phyloP scores from a whole-genome alignment of 2,113 vertebrate species.

The Paralichthys olivaceus region DNA sequence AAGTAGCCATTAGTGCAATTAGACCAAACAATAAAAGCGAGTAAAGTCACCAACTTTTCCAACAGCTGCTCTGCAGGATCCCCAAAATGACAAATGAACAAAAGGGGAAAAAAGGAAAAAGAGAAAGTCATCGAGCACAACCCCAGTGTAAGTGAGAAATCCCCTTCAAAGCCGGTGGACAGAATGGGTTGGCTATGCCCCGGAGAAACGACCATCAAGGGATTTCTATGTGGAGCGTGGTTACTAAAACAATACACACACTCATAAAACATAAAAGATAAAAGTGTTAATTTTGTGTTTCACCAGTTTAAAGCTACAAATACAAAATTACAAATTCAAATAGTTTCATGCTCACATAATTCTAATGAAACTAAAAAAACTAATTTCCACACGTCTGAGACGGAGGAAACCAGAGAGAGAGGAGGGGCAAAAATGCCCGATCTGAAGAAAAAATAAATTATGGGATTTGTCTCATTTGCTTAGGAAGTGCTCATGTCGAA shows the following conservation, averaged over 20 bases:
- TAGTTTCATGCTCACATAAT: neutral
- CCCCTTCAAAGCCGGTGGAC: slow-evolving; percentile 60
- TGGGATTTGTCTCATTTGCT: neutral
- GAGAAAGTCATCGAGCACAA: slow-evolving; percentile 13
- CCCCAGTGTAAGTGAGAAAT: slow-evolving; percentile 52
- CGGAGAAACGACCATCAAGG: slow-evolving; percentile 40
- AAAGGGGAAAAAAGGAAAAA: slow-evolving; percentile 1
- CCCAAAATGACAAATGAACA: slow-evolving; percentile 9
- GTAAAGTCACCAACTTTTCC: slow-evolving; percentile 34
- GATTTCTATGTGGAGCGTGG: slow-evolving; percentile 33
- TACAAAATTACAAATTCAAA: neutral
- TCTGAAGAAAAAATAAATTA: neutral
- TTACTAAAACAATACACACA: slow-evolving; percentile 29
- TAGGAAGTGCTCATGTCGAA: neutral
- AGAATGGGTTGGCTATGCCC: slow-evolving; percentile 66
- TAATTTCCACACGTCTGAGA: neutral
- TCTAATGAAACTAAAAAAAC: neutral
- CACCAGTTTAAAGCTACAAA: slow-evolving; percentile 7
- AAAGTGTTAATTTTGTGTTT: slow-evolving; percentile 25
- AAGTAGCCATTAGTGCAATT: slow-evolving; percentile 60
- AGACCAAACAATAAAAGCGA: slow-evolving; percentile 51
- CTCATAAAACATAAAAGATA: neutral
- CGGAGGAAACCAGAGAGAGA: neutral
- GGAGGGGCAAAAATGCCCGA: neutral
- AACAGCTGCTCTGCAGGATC: slow-evolving; percentile 65